Conservation (phyloP, 2,797 vertebrate genomes). For the Eleutherodactylus coqui region DNA sequence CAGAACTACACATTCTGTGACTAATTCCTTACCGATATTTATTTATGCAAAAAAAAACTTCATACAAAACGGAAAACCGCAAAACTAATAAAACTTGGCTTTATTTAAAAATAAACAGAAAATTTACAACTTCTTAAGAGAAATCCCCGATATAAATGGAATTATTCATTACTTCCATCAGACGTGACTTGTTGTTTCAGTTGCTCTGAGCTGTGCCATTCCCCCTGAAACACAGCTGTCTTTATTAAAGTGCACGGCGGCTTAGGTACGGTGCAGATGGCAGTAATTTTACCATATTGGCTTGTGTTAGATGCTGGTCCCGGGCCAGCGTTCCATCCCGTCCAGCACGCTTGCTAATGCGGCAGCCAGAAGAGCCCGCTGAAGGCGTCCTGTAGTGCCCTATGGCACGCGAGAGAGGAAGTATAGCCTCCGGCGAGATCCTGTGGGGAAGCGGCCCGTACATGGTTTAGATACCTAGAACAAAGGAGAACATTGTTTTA, state of each 20-base stretch:
- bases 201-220: constrained; percentile 70
- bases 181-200: constrained; percentile 73
- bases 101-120: constrained; percentile 73
- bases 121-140: constrained; percentile 75
- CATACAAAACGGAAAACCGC: constrained; percentile 74
- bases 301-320: constrained; percentile 49
- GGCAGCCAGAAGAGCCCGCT: constrained; percentile 89
- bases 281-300: constrained; percentile 69
- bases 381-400: constrained; percentile 95
- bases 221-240: constrained; percentile 61
- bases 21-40: neutral
- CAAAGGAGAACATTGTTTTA: constrained; percentile 56
- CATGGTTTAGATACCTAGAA: constrained; percentile 93
- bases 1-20: constrained; percentile 21
- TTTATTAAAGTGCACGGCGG: constrained; percentile 56
- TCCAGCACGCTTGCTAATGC: constrained; percentile 65
- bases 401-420: constrained; percentile 91
- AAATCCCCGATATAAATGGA: constrained; percentile 72
- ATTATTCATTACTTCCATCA: constrained; percentile 76
- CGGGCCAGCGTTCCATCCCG: constrained; percentile 50
- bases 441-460: constrained; percentile 87
- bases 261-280: constrained; percentile 37
- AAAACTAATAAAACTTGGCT: constrained; percentile 75
- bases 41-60: neutral
- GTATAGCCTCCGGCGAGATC: constrained; percentile 94